Base-by-base conservation (phyloP, 1,140 invertebrate species). In the Carposina sasakii region DNA sequence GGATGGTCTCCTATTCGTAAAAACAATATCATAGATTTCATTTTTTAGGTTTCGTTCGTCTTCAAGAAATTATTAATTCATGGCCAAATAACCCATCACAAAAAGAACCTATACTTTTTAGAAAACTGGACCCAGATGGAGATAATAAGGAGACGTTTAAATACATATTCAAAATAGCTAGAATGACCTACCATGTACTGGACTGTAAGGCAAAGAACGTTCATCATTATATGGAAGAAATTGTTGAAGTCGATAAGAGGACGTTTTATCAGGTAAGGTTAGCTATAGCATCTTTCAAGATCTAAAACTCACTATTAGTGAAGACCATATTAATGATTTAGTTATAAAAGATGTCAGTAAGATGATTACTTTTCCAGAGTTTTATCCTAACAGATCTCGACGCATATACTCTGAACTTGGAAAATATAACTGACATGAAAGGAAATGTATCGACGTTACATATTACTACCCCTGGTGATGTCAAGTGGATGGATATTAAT, bases 61-160 rank as follows among this genome's bases (percentile, higher is more conserved):
- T 79, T 22, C 74, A 79, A 62, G 76, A 83, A 62, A 52, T 83
- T 17, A 78, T 81, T 36, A 74, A 79, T 31, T 60, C 74, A 6
- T 83, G 79, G 79, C 68, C 72, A 2, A 71, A 68, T 26, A 61
- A 64, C 3, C n/a, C n/a, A n/a, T n/a, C n/a, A n/a, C n/a, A n/a
- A n/a, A 53, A 60, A 23, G 70, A 72, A 16, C 66, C 68, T 23
- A 83, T 83, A 42, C 20, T 78, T 4, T 83, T 72, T 43, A 67
- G 62, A 26, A 70, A 73, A 54, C 43, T 83, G 4, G 47, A 77
- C 34, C 74, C 76, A 1, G 30, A 69, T 1, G 66, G 64, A 3
- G 72, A 79, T 46, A 83, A 83, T 37, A 67, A 68, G 20, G 76
- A 83, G 54, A 81, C 57, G 12, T 81, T 83, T 28, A 83, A 83